phyloP scores from a whole-genome alignment of 2,888 invertebrate species.

The Athripsodes cinereus region DNA sequence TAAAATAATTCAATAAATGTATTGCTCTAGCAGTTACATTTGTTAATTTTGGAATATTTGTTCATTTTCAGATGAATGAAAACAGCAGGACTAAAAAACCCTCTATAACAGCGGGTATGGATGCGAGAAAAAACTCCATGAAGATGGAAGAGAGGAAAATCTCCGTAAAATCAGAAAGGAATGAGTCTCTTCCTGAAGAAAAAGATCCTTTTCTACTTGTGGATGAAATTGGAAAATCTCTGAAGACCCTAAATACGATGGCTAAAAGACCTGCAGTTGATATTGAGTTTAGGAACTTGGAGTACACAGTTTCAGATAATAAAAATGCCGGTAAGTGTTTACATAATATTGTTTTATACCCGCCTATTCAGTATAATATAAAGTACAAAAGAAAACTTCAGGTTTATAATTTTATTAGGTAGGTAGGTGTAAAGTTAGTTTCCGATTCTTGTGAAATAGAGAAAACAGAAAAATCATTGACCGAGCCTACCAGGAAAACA shows the following conservation, averaged over 20 bases:
- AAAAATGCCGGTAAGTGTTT: constrained; percentile 9
- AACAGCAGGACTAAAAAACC: not conserved
- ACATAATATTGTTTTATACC: too few relatives aligned
- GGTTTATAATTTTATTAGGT: too few relatives aligned
- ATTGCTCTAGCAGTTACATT: too few relatives aligned
- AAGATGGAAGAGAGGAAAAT: not conserved
- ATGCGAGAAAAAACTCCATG: not conserved
- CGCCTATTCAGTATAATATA: too few relatives aligned
- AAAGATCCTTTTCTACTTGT: constrained; percentile 1
- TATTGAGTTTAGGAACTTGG: constrained; percentile 54
- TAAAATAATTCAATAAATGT: too few relatives aligned
- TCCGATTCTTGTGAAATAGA: too few relatives aligned
- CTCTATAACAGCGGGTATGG: not conserved
- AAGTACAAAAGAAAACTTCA: too few relatives aligned
- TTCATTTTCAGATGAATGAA: not conserved
- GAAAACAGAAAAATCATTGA: too few relatives aligned
- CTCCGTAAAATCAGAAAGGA: not conserved
- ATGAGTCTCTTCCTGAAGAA: not conserved
- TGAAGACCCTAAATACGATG: constrained; percentile 50
- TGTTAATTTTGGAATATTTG: too few relatives aligned
- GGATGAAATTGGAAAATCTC: constrained; percentile 36
- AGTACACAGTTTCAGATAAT: constrained; percentile 42
- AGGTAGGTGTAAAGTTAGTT: too few relatives aligned
- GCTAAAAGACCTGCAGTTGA: constrained; percentile 55
- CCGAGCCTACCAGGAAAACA: too few relatives aligned